phyloP scores from a whole-genome alignment of 2,797 vertebrate species.

The Chiropotes sagulatus region DNA sequence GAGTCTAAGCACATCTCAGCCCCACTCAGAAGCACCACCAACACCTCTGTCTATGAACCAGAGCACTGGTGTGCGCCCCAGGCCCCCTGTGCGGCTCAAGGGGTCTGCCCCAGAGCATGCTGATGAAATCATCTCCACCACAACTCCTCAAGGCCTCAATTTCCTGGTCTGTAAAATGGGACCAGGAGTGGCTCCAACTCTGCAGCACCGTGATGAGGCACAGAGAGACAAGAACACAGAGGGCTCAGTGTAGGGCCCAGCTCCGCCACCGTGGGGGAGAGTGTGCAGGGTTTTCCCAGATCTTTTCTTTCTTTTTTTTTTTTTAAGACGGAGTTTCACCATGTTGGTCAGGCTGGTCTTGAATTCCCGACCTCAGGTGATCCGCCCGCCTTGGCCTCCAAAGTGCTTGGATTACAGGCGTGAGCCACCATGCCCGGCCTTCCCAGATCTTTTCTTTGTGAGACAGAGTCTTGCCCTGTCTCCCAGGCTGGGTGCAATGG shows the following conservation, averaged over 20 bases:
- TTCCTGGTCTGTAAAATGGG: background rate
- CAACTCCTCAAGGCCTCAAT: background rate
- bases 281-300: rapidly evolving
- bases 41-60: background rate
- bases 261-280: no score
- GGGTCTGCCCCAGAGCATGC: rapidly evolving
- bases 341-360: no score
- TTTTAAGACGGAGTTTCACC: background rate
- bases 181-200: background rate
- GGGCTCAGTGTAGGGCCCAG: background rate
- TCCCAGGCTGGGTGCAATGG: background rate
- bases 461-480: rapidly evolving
- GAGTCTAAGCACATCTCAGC: background rate
- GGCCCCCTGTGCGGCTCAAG: rapidly evolving
- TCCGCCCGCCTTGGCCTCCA: no score
- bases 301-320: no score
- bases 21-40: no score
- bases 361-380: no score
- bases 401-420: no score
- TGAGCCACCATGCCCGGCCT: no score
- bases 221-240: background rate
- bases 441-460: background rate
- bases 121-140: background rate
- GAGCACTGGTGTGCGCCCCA: background rate
- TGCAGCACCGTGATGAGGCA: background rate